These are phyloP conservation scores for Mesitornis unicolor DNA, from an alignment of 2,113 vertebrate genomes.

Conservation along the genomic window DNA sequence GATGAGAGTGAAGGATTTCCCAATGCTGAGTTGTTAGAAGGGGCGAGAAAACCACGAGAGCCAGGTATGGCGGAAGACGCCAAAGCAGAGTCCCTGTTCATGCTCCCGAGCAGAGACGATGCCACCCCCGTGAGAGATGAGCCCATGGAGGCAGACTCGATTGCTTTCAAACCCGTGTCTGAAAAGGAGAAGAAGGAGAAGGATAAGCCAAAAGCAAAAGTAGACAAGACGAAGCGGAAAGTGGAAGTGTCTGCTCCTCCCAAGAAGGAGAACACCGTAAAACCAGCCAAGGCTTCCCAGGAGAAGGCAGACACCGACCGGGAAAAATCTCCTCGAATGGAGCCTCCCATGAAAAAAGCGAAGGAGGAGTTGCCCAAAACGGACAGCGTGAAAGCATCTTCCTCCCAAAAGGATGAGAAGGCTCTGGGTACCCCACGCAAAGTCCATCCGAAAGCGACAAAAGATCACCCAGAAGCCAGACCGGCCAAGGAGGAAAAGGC, in stretches of 20 bases:
- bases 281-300: conserved; percentile 76
- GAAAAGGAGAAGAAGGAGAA: conserved; percentile 84
- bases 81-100: conserved; percentile 73
- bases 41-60: conserved; percentile 73
- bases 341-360: conserved; percentile 76
- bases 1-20: conserved; percentile 82
- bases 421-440: conserved; percentile 74
- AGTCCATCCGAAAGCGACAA: conserved; percentile 73
- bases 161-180: conserved; percentile 76
- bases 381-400: conserved; percentile 69
- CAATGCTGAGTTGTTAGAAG: conserved; percentile 71
- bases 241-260: conserved; percentile 54
- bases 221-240: conserved; percentile 87
- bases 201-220: conserved; percentile 74
- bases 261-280: conserved; percentile 80
- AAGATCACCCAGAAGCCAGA: conserved; percentile 79
- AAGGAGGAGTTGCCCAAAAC: conserved; percentile 82
- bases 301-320: conserved; percentile 78
- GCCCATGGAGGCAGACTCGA: conserved; percentile 89
- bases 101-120: conserved; percentile 81
- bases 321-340: conserved; percentile 72
- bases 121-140: conserved; percentile 96
- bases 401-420: conserved; percentile 83
- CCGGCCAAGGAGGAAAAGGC: conserved; percentile 77
- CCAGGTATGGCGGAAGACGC: conserved; percentile 68